These are phyloP conservation scores for Myotis findleyi DNA, from an alignment of 2,797 vertebrate species.

Conservation along the genomic window DNA sequence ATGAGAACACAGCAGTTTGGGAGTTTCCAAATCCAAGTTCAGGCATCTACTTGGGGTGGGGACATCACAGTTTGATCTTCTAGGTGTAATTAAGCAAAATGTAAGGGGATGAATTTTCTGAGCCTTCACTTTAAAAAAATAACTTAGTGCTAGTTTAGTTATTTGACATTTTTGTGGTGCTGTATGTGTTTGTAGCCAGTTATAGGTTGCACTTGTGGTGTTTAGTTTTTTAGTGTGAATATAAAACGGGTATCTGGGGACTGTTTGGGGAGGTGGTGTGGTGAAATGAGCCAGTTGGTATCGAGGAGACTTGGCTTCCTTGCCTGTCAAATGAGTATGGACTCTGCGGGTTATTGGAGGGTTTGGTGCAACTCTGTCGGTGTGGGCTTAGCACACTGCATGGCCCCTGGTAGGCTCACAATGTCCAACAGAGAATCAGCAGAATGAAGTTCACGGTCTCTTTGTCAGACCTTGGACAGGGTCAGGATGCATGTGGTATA, in stretches of 20 bases:
- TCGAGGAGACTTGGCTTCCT: background rate
- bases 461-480: background rate
- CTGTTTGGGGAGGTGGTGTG: background rate
- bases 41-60: background rate
- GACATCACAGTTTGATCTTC: background rate
- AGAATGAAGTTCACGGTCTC: background rate
- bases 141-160: background rate
- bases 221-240: background rate
- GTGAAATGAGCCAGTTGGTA: background rate
- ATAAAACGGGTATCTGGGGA: background rate
- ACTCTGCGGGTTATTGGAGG: background rate
- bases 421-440: fast-evolving
- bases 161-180: background rate
- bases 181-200: background rate
- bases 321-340: background rate
- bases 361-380: background rate
- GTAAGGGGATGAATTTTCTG: background rate
- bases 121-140: background rate
- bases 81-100: background rate
- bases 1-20: background rate
- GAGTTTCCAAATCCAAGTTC: background rate
- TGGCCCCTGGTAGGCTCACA: background rate
- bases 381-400: background rate
- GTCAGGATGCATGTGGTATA: background rate
- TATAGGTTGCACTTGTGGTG: background rate